A percentile compares a stretch with the other conserved stretches of the same genome.
phyloP scores from a whole-genome alignment of 2,888 invertebrate genomes.

The Hartigia nigra region DNA sequence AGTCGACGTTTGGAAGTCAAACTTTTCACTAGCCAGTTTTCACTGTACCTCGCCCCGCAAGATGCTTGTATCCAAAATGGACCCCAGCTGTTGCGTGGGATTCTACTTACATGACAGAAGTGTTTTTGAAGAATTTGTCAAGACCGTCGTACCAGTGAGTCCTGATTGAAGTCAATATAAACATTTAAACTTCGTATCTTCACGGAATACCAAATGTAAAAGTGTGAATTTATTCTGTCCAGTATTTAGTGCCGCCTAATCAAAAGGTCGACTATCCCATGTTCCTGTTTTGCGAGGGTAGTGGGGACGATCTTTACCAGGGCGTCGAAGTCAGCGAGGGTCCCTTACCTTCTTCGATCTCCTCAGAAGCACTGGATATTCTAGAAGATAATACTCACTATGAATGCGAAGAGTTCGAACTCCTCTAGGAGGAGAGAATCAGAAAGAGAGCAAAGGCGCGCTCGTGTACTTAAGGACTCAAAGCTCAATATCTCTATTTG shows the following conservation, averaged over 20 bases:
- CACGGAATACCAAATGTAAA: not conserved
- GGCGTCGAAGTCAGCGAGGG: conserved; percentile 48
- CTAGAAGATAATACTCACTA: conserved; percentile 53
- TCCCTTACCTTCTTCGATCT: conserved; percentile 40
- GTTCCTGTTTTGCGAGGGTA: conserved; percentile 83
- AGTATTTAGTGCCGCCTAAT: conserved; percentile 69
- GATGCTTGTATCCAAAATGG: conserved; percentile 86
- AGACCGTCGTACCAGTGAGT: conserved; percentile 74
- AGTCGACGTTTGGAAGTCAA: conserved; percentile 84
- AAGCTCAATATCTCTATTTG: not conserved
- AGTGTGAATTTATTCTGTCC: conserved; percentile 19
- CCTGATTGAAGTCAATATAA: not conserved
- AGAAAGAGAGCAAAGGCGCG: not conserved
- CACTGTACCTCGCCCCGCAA: conserved; percentile 90
- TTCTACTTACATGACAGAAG: conserved; percentile 84
- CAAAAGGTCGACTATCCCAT: conserved; percentile 80
- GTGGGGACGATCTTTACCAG: conserved; percentile 68
- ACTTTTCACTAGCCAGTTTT: conserved; percentile 82
- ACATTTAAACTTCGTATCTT: not conserved
- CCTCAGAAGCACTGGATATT: conserved; percentile 38
- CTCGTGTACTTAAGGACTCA: not conserved
- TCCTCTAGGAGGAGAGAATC: conserved; percentile 37
- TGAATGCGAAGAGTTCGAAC: conserved; percentile 59
- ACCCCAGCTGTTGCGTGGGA: conserved; percentile 92
- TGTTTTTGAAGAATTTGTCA: conserved; percentile 82